These are phyloP conservation scores for Heterochromis multidens DNA, from an alignment of 2,113 vertebrate species.

Conservation along the genomic window DNA sequence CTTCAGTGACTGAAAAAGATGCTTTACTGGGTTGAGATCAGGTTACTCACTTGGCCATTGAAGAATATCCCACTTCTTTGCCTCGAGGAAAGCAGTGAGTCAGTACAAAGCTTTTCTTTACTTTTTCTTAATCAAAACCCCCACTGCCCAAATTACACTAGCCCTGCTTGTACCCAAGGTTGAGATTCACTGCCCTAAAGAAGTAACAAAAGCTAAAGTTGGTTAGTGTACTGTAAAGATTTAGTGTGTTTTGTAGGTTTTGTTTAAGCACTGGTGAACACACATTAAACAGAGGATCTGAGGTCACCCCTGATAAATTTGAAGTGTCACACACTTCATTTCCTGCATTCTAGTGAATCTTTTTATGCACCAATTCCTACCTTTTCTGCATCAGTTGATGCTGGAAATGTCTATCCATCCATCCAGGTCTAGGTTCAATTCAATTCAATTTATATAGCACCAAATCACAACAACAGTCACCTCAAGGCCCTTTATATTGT, in stretches of 20 bases:
- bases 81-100: background rate
- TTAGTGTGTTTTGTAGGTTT: background rate
- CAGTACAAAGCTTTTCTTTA: background rate
- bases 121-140: background rate
- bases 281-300: background rate
- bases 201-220: background rate
- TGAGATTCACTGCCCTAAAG: background rate
- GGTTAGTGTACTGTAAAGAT: background rate
- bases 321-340: background rate
- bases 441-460: too few relatives aligned
- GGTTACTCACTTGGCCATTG: background rate
- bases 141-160: background rate
- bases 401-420: too few relatives aligned
- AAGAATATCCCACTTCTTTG: background rate
- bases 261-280: too few relatives aligned
- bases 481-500: too few relatives aligned
- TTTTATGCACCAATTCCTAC: fast-evolving
- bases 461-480: too few relatives aligned
- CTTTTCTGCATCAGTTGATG: background rate
- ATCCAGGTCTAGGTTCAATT: fast-evolving
- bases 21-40: background rate
- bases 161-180: background rate
- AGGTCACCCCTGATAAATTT: too few relatives aligned
- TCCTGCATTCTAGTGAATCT: background rate
- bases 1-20: background rate